Evolutionary conservation across 2,888 invertebrate species (phyloP).

Genomic region (Malthinus seriepunctatus): DNA sequence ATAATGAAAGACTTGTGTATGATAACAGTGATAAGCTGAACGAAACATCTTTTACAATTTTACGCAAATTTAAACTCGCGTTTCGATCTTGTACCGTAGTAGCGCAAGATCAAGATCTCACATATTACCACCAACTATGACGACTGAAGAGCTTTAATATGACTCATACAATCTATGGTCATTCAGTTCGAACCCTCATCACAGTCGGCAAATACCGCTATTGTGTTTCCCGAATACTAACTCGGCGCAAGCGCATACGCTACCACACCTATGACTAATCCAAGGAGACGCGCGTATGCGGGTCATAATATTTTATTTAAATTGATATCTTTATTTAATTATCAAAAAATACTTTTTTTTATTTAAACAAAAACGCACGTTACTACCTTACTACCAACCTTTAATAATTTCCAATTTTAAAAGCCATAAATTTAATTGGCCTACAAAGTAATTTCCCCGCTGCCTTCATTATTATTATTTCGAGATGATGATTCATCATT

Average conservation of each 20-base stretch:
- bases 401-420: background rate
- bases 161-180: slow-evolving; percentile 41
- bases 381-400: too few species aligned
- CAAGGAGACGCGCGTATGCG: slow-evolving; percentile 31
- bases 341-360: background rate
- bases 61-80: slow-evolving; percentile 32
- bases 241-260: slow-evolving; percentile 39
- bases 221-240: slow-evolving; percentile 30
- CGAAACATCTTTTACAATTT: slow-evolving; percentile 31
- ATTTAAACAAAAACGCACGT: background rate
- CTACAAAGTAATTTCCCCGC: slow-evolving; percentile 28
- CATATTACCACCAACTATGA: slow-evolving; percentile 28
- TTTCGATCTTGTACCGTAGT: slow-evolving; percentile 22
- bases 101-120: slow-evolving; percentile 16
- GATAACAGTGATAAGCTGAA: slow-evolving; percentile 26
- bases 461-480: slow-evolving; percentile 34
- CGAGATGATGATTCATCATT: slow-evolving; percentile 37
- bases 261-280: slow-evolving; percentile 44
- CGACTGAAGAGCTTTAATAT: slow-evolving; percentile 35
- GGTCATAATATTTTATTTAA: slow-evolving; percentile 17
- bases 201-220: slow-evolving; percentile 41
- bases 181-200: slow-evolving; percentile 49
- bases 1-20: slow-evolving; percentile 16
- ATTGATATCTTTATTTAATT: slow-evolving; percentile 2
- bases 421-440: slow-evolving; percentile 6